Conservation (phyloP, 2,797 vertebrate species). For the Phalanger gymnotis region DNA sequence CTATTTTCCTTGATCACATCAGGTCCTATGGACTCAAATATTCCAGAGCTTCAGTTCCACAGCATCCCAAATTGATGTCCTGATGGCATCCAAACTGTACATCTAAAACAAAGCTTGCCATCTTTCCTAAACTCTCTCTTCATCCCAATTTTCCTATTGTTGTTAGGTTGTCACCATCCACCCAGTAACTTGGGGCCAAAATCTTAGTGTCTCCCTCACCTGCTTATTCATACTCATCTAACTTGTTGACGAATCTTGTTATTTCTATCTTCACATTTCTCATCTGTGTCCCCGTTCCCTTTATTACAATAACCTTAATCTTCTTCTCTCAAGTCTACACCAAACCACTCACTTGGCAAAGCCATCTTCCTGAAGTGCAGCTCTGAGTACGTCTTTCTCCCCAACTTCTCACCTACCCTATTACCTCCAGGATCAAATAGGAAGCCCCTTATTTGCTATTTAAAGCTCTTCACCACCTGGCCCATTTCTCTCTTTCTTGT, state of each 20-base stretch:
- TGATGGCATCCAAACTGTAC: neutral
- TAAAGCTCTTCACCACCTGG: neutral
- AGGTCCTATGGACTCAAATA: too few relatives aligned
- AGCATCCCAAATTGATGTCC: neutral
- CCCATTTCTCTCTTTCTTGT: neutral
- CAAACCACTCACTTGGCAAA: neutral
- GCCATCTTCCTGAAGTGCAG: neutral
- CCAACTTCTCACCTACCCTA: neutral
- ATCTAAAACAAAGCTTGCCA: neutral
- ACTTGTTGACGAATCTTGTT: neutral
- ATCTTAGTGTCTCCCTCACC: neutral
- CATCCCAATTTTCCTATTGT: neutral
- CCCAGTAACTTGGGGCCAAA: neutral
- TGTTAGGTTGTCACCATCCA: neutral
- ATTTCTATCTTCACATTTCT: neutral
- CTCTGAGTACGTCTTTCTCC: neutral
- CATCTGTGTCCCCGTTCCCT: neutral
- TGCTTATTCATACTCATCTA: neutral
- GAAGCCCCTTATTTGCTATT: neutral
- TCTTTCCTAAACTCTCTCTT: neutral
- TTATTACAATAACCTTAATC: neutral
- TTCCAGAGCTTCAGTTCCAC: too few relatives aligned
- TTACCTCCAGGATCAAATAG: neutral
- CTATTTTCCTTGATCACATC: too few relatives aligned
- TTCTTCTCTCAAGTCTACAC: neutral